A percentile compares a stretch with the other conserved stretches of the same genome.
These are phyloP conservation scores for Hydrozoanthus tunicans DNA, from an alignment of 64 coral and sea anemone genomes.

Conservation along the genomic window DNA sequence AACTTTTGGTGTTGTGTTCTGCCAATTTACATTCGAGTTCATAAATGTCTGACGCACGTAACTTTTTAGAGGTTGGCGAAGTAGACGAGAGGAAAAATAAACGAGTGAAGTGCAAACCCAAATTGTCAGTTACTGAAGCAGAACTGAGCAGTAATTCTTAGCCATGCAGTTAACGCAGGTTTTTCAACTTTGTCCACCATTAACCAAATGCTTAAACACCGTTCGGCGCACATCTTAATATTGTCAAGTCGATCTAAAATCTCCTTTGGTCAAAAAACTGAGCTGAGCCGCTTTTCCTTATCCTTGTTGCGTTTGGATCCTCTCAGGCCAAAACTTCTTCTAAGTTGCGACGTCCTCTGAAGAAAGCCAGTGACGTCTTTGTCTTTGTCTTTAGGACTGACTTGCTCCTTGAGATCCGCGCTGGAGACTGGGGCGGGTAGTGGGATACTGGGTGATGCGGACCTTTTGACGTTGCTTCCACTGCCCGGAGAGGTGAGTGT, in stretches of 20 bases:
- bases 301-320: conserved; percentile 69
- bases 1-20: too few species aligned
- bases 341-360: conserved; percentile 70
- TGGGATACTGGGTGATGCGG: conserved; percentile 68
- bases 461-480: conserved; percentile 35
- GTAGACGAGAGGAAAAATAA: too few species aligned
- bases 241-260: neutral
- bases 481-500: conserved; percentile 44
- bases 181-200: neutral
- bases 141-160: too few species aligned
- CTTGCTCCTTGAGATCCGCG: conserved; percentile 73
- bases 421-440: conserved; percentile 87
- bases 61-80: too few species aligned
- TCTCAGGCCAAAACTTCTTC: conserved; percentile 89
- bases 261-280: conserved; percentile 62
- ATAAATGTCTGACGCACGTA: too few species aligned
- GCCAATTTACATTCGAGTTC: too few species aligned
- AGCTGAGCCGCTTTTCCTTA: conserved; percentile 86
- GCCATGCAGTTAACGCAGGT: neutral
- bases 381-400: conserved; percentile 37
- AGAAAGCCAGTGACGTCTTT: neutral
- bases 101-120: too few species aligned
- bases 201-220: neutral
- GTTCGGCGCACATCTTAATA: neutral
- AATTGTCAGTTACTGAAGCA: too few species aligned